Evolutionary conservation across 2,888 invertebrate species (phyloP), one percentile per base, ranked within the genome.

Genomic region (Drosophila pseudotalamancana): DNA sequence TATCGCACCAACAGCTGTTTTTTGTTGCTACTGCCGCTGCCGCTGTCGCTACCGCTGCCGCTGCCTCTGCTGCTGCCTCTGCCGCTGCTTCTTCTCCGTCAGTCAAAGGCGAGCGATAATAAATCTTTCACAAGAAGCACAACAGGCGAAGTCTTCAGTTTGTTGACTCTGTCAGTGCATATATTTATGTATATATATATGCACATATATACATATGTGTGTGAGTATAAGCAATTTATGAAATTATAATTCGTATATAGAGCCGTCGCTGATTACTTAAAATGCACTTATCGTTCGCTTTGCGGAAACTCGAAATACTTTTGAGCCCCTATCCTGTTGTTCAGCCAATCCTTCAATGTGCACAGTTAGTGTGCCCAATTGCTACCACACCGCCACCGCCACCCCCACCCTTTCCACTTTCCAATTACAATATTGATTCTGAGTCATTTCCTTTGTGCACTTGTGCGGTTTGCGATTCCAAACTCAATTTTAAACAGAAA

Each of bases 381-480:
- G 19, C 27, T 4, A 14, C 6, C 11, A 6, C 43, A 5, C 29
- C 1, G 11, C 4, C 12, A 19, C 3, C 1, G 21, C 21, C 4
- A 23, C 12, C 27, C 18, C 3, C 25, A 16, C 6, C 19, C n/a
- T n/a, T n/a, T n/a, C n/a, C n/a, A n/a, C n/a, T n/a, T n/a, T n/a
- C n/a, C 45, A 31, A n/a, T 23, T 18, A 11, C 51, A 43, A 55
- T 51, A 51, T 69, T 27, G 53, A 49, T 42, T 37, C 34, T 87
- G 81, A 87, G 49, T 82, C 87, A 82, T 40, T 87, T 82, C 85
- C 87, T 81, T 69, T 55, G 49, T 60, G 81, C 81, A 82, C 81
- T 82, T 82, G 84, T 82, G 81, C 72, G 81, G 81, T 75, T 82
- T 79, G 32, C 49, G 34, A 71, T 53, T 62, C 40, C 12, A 51